Base-by-base conservation (phyloP, 1,140 invertebrate genomes). In the Yoshiicerus persimilis region DNA sequence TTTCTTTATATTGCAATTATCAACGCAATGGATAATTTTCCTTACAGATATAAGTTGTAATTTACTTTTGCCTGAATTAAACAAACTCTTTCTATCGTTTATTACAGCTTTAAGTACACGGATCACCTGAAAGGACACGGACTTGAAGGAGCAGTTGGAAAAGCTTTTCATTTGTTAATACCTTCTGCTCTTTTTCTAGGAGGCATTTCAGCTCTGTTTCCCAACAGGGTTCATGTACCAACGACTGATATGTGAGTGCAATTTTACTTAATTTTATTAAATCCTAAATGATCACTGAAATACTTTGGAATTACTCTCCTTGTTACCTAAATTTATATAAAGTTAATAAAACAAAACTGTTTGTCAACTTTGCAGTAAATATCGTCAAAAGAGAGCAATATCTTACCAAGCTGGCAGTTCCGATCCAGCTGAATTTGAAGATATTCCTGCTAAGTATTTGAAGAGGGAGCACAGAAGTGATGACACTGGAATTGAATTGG, bases 191-290 rank as follows among this genome's bases (percentile, higher is more conserved):
- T 91, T 23, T 23, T 91, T 10, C 25, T 91, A 5, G 89, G 89
- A 34, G 90, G 90, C n/a, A 86, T 88, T 6, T 91, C 90, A 20
- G 89, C 89, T 16, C 32, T 91, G 6, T 91, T 91, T 47, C 90
- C 90, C 1, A 89, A 88, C 27, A 27, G 89, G 4, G 70, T 91
- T 56, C 88, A 89, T 56, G 90, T 91, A 13, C 89, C 89, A 3
- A 90, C 90, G 4, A 87, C 87, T 8, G 34, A 86, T 23, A 36
- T 27, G 83, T 70, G 11, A 30, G 23, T 70, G 9, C 27, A 11
- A 30, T 27, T 27, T 8, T 8, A 30, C 23, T 1, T 64, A 39
- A 39, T 11, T 39, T 2, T 39, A 11, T 39, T 1, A 3, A 2
- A n/a, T n/a, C n/a, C n/a, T n/a, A n/a, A n/a, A n/a, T n/a, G n/a